Evolutionary conservation across 2,888 invertebrate species (phyloP).

Genomic region (Crepidodera aurea): DNA sequence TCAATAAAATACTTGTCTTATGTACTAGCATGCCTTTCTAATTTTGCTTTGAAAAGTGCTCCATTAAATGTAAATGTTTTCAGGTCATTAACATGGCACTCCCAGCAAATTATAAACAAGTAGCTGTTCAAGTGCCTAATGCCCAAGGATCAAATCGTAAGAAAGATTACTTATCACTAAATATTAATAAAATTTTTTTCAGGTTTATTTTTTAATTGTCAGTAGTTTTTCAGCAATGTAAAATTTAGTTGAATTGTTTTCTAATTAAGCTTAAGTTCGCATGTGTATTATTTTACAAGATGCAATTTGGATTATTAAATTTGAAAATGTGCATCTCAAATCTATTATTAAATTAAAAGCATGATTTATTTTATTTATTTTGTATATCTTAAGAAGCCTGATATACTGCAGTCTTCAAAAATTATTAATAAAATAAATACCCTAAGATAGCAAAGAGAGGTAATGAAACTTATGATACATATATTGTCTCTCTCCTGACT

Average conservation of each 20-base stretch:
- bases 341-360: conserved; percentile 43
- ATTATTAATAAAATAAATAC: too few relatives aligned
- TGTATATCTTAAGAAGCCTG: conserved; percentile 42
- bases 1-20: too few relatives aligned
- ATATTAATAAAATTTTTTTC: conserved; percentile 22
- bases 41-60: too few relatives aligned
- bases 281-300: conserved; percentile 49
- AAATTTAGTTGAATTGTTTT: conserved; percentile 38
- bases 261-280: conserved; percentile 53
- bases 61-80: neutral
- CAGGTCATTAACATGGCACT: conserved; percentile 71
- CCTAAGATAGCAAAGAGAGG: too few relatives aligned
- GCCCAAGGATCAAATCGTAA: conserved; percentile 77
- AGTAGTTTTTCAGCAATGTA: conserved; percentile 40
- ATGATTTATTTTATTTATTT: conserved; percentile 40
- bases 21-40: too few relatives aligned
- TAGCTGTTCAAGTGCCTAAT: conserved; percentile 77
- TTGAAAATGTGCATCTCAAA: conserved; percentile 39
- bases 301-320: conserved; percentile 39
- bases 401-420: conserved; percentile 34
- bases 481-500: too few relatives aligned
- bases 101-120: conserved; percentile 85
- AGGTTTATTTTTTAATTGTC: conserved; percentile 22
- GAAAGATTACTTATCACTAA: conserved; percentile 50
- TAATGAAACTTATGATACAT: too few relatives aligned